Percentiles rank a stretch among this genome's conserved stretches.
phyloP scores from a whole-genome alignment of 1,140 invertebrate genomes.

The Bathynomus jamesi region DNA sequence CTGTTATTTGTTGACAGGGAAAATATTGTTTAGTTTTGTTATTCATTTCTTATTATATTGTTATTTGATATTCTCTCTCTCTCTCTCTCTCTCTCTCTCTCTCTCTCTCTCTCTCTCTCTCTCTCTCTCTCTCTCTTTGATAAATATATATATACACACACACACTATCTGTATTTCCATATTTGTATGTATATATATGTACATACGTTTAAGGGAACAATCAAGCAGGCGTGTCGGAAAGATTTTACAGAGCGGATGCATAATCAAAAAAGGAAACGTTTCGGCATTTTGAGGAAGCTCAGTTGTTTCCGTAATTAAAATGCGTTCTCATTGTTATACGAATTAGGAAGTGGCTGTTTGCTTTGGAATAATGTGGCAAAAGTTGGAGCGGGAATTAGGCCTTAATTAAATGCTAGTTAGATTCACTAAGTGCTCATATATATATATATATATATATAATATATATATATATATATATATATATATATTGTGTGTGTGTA shows the following conservation, averaged over 20 bases:
- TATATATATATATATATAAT: not conserved
- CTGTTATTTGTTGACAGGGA: not conserved
- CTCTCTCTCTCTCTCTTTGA: no score
- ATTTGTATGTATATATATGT: no score
- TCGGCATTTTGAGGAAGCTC: not conserved
- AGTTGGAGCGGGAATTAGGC: not conserved
- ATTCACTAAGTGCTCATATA: not conserved
- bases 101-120: no score
- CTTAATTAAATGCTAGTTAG: not conserved
- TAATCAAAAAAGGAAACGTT: not conserved
- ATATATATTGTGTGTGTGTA: not conserved
- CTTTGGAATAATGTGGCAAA: not conserved
- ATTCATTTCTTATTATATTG: not conserved
- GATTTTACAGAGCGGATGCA: not conserved
- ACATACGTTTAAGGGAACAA: not conserved
- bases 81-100: no score
- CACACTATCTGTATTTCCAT: not conserved
- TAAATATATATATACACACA: not conserved
- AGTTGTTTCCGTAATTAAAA: not conserved
- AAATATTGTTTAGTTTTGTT: not conserved
- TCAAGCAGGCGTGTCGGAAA: not conserved
- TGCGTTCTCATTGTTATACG: not conserved
- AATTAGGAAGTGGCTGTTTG: not conserved
- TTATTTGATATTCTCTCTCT: no score
- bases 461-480: slow-evolving; percentile 9